A percentile compares a stretch with the other conserved stretches of the same genome.
Conservation (phyloP, 2,888 invertebrate species). For the Mythimna vitellina region DNA sequence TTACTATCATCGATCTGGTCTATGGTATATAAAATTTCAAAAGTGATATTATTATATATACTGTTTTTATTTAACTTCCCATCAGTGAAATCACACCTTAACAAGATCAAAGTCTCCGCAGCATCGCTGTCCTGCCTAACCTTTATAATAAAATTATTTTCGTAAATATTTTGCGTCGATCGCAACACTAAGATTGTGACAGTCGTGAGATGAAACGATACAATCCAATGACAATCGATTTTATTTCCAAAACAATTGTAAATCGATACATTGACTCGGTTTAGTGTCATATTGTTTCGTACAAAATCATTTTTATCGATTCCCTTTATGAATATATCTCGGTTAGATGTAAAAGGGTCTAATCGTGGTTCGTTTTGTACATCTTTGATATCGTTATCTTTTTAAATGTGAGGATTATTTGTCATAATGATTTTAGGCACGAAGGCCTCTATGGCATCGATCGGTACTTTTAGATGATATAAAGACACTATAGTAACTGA, state of each 20-base stretch:
- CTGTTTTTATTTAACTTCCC: constrained; percentile 13
- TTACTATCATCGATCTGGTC: background rate
- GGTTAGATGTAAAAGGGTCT: constrained; percentile 49
- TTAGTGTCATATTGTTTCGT: constrained; percentile 67
- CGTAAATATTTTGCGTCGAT: constrained; percentile 87
- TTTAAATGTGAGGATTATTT: constrained; percentile 37
- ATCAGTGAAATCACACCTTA: constrained; percentile 69
- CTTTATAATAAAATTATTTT: constrained; percentile 74
- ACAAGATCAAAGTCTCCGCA: constrained; percentile 79
- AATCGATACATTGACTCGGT: constrained; percentile 67
- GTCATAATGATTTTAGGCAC: constrained; percentile 31
- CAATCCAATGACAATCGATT: constrained; percentile 76
- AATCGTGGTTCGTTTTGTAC: constrained; percentile 43
- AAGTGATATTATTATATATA: background rate
- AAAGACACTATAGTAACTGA: constrained; percentile 8
- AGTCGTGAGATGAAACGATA: constrained; percentile 80
- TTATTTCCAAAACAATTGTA: constrained; percentile 77
- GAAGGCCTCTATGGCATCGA: constrained; percentile 8
- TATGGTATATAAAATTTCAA: background rate
- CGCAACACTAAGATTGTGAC: constrained; percentile 68
- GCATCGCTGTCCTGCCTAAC: constrained; percentile 69
- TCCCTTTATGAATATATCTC: constrained; percentile 58
- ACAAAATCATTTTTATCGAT: constrained; percentile 60
- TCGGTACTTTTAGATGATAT: constrained; percentile 25
- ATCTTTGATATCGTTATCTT: constrained; percentile 38